Conservation (phyloP, 2,113 vertebrate species). For the Morone saxatilis region DNA sequence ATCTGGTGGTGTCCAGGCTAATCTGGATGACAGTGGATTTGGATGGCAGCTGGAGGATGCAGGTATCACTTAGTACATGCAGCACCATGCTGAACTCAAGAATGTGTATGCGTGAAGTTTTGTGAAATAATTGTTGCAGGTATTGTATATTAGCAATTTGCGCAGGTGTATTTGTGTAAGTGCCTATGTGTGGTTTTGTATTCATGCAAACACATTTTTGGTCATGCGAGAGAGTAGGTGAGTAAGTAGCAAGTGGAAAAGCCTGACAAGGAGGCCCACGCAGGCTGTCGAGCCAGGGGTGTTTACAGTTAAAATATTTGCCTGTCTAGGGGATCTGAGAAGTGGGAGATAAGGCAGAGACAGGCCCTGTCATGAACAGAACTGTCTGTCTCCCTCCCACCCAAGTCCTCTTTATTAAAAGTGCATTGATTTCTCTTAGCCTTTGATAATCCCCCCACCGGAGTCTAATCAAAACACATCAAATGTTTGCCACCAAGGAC, state of each 20-base stretch:
- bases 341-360: constrained; percentile 80
- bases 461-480: constrained; percentile 80
- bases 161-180: constrained; percentile 8
- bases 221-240: constrained; percentile 53
- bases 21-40: constrained; percentile 82
- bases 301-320: constrained; percentile 86
- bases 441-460: constrained; percentile 80
- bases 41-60: constrained; percentile 63
- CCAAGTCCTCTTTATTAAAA: constrained; percentile 82
- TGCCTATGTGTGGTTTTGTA: constrained; percentile 26
- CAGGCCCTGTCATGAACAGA: constrained; percentile 75
- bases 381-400: constrained; percentile 76
- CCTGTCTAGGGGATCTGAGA: constrained; percentile 79
- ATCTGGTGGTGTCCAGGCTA: constrained; percentile 73
- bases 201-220: constrained; percentile 36
- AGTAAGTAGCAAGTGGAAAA: constrained; percentile 66
- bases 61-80: constrained; percentile 59
- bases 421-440: constrained; percentile 84
- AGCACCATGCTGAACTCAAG: constrained; percentile 31
- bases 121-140: constrained; percentile 26
- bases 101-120: background rate
- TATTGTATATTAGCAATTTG: constrained; percentile 1
- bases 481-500: constrained; percentile 78
- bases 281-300: constrained; percentile 78
- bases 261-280: constrained; percentile 75